Base-by-base conservation (phyloP, 1,140 invertebrate genomes). In the Nephila pilipes region DNA sequence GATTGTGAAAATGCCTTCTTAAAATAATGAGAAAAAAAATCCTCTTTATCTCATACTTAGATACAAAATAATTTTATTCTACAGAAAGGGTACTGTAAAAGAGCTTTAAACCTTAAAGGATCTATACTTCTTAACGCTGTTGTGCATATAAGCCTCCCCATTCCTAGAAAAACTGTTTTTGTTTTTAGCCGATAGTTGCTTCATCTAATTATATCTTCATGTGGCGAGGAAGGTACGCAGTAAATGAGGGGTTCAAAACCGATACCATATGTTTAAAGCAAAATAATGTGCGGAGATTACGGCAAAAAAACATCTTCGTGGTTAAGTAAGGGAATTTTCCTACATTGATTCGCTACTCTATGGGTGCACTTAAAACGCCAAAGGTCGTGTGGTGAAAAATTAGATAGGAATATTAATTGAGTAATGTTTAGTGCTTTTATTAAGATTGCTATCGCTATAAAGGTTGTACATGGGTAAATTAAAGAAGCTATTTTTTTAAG, bases 231-330 rank as follows among this genome's bases (percentile, higher is more conserved):
- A 75, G 18, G 69, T 20, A 75, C 69, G 29, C 29, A 18, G 29
- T 0, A 75, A 75, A 75, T 75, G 69, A 75, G 69, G 29, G 69
- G 69, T 75, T 75, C 69, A 75, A 75, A 65, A 75, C 29, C 69
- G 69, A 75, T 75, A 36, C 69, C 36, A 75, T 75, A 75, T 75
- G 69, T 75, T 75, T 75, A 75, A 36, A 75, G 32, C 29, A 32
- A 75, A 75, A 32, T 75, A 75, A 75, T 36, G 69, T 75, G 32
- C 69, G 32, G 29, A 75, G 69, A 75, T 75, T 75, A 75, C 29
- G 69, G 69, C 69, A 75, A 75, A 75, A 69, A 75, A 75, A 75
- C 36, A 18, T 29, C 29, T 29, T 75, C 69, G 69, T 75, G 69
- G 69, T 75, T 75, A 75, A 18, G 69, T 12, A 75, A 75, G 4